These are phyloP conservation scores for Brachyopa scutellaris DNA, from an alignment of 2,888 invertebrate species.

Conservation along the genomic window DNA sequence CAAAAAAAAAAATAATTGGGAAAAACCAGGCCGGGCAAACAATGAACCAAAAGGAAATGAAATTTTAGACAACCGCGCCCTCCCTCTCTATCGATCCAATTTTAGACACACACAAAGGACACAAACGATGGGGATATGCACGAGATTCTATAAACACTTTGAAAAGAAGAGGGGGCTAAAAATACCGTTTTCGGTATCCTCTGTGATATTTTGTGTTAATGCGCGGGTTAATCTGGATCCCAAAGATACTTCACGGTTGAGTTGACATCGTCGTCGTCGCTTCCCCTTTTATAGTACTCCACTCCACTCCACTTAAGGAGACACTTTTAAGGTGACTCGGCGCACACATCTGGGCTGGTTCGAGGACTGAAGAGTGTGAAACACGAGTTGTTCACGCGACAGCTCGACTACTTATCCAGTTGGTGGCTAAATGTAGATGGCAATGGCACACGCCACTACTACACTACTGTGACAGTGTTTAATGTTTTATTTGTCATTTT, in stretches of 20 bases:
- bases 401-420: conserved; percentile 37
- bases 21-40: conserved; percentile 18
- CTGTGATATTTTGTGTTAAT: conserved; percentile 57
- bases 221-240: conserved; percentile 62
- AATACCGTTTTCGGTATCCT: conserved; percentile 40
- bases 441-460: conserved; percentile 27
- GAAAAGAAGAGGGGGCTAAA: conserved; percentile 47
- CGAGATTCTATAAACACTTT: conserved; percentile 1
- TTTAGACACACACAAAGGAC: conserved; percentile 31
- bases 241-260: conserved; percentile 65
- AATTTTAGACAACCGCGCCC: conserved; percentile 41
- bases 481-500: conserved; percentile 69
- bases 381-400: conserved; percentile 55
- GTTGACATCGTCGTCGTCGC: conserved; percentile 33
- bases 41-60: conserved; percentile 56
- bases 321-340: conserved; percentile 54
- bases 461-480: conserved; percentile 62
- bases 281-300: conserved; percentile 58
- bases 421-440: conserved; percentile 27
- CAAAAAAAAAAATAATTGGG: not conserved
- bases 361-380: conserved; percentile 32
- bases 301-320: conserved; percentile 69
- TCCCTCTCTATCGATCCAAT: conserved; percentile 31
- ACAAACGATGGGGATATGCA: not conserved
- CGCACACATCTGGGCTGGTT: conserved; percentile 33